Percentiles rank a stretch among this genome's conserved stretches.
phyloP scores from a whole-genome alignment of 2,888 invertebrate genomes.

The Ctena decussata region DNA sequence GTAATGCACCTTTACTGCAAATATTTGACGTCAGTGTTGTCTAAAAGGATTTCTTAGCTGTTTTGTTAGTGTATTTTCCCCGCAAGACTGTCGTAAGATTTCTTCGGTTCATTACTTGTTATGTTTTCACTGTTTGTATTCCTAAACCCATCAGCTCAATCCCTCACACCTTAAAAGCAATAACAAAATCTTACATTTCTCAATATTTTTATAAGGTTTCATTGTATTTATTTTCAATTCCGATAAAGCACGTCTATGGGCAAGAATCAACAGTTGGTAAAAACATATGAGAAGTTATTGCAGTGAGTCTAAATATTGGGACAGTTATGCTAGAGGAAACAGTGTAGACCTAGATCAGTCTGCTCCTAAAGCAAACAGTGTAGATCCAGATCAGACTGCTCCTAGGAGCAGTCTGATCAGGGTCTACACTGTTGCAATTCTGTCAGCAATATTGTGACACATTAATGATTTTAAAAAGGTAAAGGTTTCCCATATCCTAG shows the following conservation, averaged over 20 bases:
- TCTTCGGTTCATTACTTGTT: neutral
- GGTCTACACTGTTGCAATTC: no score
- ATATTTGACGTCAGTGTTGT: neutral
- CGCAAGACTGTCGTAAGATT: neutral
- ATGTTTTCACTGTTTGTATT: neutral
- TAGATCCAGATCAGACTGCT: no score
- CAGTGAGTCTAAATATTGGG: no score
- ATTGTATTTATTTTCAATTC: slow-evolving; percentile 1
- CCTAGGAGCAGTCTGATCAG: no score
- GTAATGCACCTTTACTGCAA: no score
- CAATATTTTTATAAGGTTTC: slow-evolving; percentile 1
- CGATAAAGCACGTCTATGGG: neutral
- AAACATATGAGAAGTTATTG: neutral
- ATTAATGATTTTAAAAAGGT: no score
- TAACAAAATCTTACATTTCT: slow-evolving; percentile 3
- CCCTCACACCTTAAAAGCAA: slow-evolving; percentile 4
- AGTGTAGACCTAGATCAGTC: no score
- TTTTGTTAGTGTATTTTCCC: neutral
- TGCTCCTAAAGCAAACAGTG: no score
- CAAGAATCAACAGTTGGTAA: neutral
- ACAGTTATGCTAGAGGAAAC: no score
- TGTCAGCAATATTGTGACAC: no score
- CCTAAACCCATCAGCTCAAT: slow-evolving; percentile 1
- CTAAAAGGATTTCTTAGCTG: neutral
- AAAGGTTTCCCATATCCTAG: no score